These are phyloP conservation scores for Crenichthys baileyi DNA, from an alignment of 2,797 vertebrate species.

Conservation along the genomic window DNA sequence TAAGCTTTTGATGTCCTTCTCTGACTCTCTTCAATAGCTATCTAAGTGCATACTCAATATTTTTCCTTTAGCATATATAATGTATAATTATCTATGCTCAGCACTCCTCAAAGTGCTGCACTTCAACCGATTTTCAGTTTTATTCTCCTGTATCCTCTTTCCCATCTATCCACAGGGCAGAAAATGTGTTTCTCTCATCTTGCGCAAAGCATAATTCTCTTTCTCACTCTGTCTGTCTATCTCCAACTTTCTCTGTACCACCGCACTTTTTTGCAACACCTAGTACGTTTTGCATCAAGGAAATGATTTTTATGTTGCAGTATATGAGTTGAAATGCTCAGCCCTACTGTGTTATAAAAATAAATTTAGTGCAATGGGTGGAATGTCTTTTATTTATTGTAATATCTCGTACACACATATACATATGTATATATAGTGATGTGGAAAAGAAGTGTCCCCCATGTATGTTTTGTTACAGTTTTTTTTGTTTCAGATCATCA, in stretches of 20 bases:
- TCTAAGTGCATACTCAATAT: constrained; percentile 57
- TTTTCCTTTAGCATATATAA: constrained; percentile 63
- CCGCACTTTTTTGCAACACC: constrained; percentile 16
- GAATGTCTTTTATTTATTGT: not conserved
- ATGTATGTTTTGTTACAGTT: too few species aligned
- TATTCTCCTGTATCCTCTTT: constrained; percentile 50
- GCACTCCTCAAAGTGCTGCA: constrained; percentile 56
- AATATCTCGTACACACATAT: not conserved
- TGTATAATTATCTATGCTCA: constrained; percentile 64
- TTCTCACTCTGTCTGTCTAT: constrained; percentile 25
- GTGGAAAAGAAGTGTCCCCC: too few species aligned
- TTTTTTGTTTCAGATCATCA: too few species aligned
- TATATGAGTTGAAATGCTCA: constrained; percentile 1
- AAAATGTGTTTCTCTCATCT: constrained; percentile 55
- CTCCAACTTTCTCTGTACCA: constrained; percentile 1
- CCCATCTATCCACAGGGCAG: constrained; percentile 53
- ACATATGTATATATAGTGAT: too few species aligned
- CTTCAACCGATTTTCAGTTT: constrained; percentile 60
- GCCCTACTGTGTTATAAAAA: not conserved
- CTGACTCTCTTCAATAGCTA: constrained; percentile 47
- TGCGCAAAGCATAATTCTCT: constrained; percentile 35
- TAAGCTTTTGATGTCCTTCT: constrained; percentile 57
- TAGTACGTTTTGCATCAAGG: constrained; percentile 12
- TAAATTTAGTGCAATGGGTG: not conserved
- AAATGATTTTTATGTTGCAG: not conserved